Percentiles rank a stretch among this genome's conserved stretches.
phyloP scores from a whole-genome alignment of 2,797 vertebrate genomes.

The Synanceia verrucosa region DNA sequence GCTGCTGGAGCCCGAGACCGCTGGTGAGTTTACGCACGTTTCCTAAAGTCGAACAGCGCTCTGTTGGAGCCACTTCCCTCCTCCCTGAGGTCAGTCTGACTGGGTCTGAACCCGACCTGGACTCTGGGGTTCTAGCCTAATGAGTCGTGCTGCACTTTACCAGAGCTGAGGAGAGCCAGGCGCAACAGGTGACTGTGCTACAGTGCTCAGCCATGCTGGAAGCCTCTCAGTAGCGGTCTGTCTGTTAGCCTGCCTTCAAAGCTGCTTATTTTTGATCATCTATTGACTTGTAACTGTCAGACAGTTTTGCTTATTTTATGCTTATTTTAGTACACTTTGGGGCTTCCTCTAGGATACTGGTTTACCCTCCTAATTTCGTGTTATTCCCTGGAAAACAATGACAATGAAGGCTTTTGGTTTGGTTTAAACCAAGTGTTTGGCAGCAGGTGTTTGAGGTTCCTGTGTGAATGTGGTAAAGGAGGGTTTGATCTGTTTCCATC shows the following conservation, averaged over 20 bases:
- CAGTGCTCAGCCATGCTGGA: background rate
- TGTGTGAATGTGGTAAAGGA: background rate
- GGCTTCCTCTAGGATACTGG: too few species aligned
- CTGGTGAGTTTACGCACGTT: conserved; percentile 54
- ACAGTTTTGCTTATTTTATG: too few species aligned
- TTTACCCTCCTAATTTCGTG: too few species aligned
- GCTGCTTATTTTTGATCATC: background rate
- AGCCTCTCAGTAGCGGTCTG: background rate
- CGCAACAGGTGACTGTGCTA: conserved; percentile 70
- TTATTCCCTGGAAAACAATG: too few species aligned
- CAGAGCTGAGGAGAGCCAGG: conserved; percentile 18
- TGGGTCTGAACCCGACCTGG: background rate
- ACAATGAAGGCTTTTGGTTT: too few species aligned
- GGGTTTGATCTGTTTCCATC: background rate
- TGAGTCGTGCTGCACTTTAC: background rate
- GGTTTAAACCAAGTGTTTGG: too few species aligned
- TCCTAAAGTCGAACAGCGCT: too few species aligned
- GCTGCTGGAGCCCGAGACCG: conserved; percentile 47
- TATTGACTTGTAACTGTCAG: background rate
- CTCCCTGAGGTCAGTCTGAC: background rate
- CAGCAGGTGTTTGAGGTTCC: too few species aligned
- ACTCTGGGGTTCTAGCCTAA: background rate
- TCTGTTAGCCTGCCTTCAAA: too few species aligned
- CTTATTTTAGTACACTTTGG: too few species aligned
- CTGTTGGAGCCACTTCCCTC: background rate